Conservation (phyloP, 2,113 vertebrate genomes). For the Solea senegalensis region DNA sequence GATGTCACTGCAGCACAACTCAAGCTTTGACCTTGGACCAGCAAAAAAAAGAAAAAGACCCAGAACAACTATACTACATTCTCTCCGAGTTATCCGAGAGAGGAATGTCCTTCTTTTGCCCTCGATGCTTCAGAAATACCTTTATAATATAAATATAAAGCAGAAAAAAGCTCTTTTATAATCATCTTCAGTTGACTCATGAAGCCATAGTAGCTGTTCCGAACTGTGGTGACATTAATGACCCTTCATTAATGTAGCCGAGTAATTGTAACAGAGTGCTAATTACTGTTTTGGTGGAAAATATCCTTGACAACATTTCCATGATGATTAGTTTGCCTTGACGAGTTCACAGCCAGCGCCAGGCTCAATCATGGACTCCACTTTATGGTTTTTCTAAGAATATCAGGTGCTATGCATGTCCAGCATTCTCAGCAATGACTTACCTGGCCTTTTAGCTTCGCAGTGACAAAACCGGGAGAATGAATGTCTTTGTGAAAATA, state of each 20-base stretch:
- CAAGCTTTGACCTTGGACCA: not conserved
- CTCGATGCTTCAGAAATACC: not conserved
- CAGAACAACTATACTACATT: slow-evolving; percentile 6
- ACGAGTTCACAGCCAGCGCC: slow-evolving; percentile 61
- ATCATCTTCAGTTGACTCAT: slow-evolving; percentile 19
- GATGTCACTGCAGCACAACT: slow-evolving; percentile 54
- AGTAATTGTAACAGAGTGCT: slow-evolving; percentile 54
- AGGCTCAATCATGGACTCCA: slow-evolving; percentile 45
- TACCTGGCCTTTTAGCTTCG: slow-evolving; percentile 6
- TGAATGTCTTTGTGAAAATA: slow-evolving; percentile 13
- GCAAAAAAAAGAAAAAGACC: not conserved
- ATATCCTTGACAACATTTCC: slow-evolving; percentile 39
- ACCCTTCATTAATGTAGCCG: slow-evolving; percentile 50
- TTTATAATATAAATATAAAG: slow-evolving; percentile 4
- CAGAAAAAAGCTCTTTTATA: slow-evolving; percentile 11
- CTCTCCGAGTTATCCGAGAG: slow-evolving; percentile 27
- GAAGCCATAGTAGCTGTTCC: too few relatives aligned
- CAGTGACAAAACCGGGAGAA: not conserved
- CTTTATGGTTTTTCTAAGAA: slow-evolving; percentile 47
- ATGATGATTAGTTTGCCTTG: slow-evolving; percentile 50
- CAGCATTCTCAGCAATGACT: slow-evolving; percentile 15
- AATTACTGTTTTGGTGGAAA: slow-evolving; percentile 53
- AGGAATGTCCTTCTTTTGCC: slow-evolving; percentile 27
- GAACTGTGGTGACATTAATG: slow-evolving; percentile 47
- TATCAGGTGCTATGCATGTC: slow-evolving; percentile 5